phyloP scores from a whole-genome alignment of 2,113 vertebrate species.

The Machaerirhynchus nigripectus region DNA sequence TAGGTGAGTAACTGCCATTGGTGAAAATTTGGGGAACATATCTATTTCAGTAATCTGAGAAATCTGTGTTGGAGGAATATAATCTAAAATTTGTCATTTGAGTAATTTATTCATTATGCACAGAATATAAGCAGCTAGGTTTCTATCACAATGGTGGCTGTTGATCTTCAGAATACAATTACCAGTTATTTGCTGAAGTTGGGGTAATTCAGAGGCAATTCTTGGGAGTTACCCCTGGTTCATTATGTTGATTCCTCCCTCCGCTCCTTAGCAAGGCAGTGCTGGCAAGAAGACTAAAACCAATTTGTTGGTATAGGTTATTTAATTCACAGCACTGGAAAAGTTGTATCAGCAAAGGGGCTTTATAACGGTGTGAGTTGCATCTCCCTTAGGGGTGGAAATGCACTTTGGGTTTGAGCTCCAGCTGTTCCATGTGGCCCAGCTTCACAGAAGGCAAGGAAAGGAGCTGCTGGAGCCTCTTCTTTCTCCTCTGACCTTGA shows the following conservation, averaged over 20 bases:
- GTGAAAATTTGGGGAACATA: neutral
- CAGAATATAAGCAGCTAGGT: neutral
- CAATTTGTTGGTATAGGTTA: neutral
- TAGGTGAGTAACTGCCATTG: neutral
- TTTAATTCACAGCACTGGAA: neutral
- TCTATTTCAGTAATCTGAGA: neutral
- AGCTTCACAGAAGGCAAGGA: neutral
- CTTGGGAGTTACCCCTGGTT: neutral
- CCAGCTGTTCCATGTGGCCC: neutral
- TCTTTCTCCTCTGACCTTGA: neutral
- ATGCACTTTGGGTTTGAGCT: neutral
- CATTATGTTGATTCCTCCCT: neutral
- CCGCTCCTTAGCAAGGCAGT: neutral
- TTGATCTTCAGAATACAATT: neutral
- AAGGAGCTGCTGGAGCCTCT: neutral
- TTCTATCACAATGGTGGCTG: neutral
- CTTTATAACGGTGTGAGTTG: neutral
- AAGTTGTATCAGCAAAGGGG: neutral
- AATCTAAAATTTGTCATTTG: neutral
- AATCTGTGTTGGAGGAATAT: neutral
- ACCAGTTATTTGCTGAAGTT: neutral
- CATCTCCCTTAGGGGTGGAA: neutral
- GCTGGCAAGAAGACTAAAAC: neutral
- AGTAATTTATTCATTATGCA: neutral
- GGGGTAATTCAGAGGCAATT: neutral